Base-by-base conservation (phyloP, 2,888 invertebrate genomes). In the Erynnis tages region DNA sequence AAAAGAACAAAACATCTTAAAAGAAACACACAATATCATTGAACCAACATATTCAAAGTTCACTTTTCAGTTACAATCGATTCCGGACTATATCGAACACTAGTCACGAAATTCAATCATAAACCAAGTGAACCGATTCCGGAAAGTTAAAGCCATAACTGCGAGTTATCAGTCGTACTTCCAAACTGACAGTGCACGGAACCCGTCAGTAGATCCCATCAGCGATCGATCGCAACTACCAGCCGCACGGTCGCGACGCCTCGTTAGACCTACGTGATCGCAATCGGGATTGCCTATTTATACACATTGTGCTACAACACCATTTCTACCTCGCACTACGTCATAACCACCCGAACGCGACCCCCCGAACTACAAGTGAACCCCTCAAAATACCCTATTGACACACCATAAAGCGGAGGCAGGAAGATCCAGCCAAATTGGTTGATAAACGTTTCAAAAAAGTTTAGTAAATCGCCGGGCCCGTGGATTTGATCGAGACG, bases 201-300 rank as follows among this genome's bases (percentile, higher is more conserved):
- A 37, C 43, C 52, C 27, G 48, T 53, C 46, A 52, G 38, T 41
- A 30, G 53, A 56, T 59, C 76, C 73, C 73, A 71, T 71, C 76
- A 77, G 69, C 65, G 64, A 82, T 84, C 81, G 81, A 84, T 84
- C 75, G 66, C 59, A 52, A 49, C 49, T 41, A 41, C 47, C 58
- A 60, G 62, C 62, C 64, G 63, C 71, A 70, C 74, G 78, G 80
- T 76, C 79, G 79, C 81, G 82, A 77, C 80, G 82, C 64, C 82
- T 87, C 87, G 86, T 87, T 86, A 83, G 69, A 68, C 73, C 71
- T 76, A 86, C 87, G 87, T 88, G 87, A 84, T 83, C 82, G 79
- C 82, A 82, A 83, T 87, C 72, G 73, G 71, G 73, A 88, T 83
- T 78, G 79, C 84, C 84, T 85, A 81, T 85, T 87, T 87, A 86